A percentile compares a stretch with the other conserved stretches of the same genome.
Evolutionary conservation across 2,113 vertebrate species (phyloP).

Genomic region (Bombycilla garrulus): DNA sequence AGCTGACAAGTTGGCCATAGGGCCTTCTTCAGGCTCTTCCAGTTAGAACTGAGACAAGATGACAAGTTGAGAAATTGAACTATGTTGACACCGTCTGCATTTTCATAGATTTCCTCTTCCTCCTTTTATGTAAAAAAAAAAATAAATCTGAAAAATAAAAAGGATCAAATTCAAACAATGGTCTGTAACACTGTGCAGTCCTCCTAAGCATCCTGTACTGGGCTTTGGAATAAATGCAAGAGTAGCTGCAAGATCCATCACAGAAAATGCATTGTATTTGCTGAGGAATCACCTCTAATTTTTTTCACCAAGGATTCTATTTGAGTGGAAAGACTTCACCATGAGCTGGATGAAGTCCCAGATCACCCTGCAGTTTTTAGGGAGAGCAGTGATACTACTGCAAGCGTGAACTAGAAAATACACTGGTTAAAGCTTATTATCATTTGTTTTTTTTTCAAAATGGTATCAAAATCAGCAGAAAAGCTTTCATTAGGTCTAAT

Average conservation of each 20-base stretch:
- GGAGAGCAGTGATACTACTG: background rate
- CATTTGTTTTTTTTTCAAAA: background rate
- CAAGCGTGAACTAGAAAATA: background rate
- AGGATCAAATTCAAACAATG: background rate
- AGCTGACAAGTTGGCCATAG: constrained; percentile 67
- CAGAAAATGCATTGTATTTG: background rate
- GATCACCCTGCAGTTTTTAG: background rate
- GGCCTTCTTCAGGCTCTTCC: constrained; percentile 57
- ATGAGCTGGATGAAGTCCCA: background rate
- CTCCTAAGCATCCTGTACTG: background rate
- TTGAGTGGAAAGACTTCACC: constrained; percentile 24
- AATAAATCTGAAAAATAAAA: background rate
- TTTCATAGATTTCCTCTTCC: background rate
- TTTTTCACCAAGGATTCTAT: constrained; percentile 10
- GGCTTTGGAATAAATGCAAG: background rate
- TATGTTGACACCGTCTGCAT: constrained; percentile 21
- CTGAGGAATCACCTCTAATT: background rate
- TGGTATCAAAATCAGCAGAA: background rate
- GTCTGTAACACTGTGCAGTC: background rate
- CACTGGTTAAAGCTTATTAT: background rate
- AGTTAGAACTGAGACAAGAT: constrained; percentile 28
- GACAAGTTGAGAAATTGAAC: constrained; percentile 47
- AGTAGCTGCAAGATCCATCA: background rate
- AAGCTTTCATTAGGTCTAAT: background rate
- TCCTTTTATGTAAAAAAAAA: background rate